Percentiles rank a stretch among this genome's conserved stretches.
phyloP scores from a whole-genome alignment of 2,888 invertebrate species.

The Sericinus montela region DNA sequence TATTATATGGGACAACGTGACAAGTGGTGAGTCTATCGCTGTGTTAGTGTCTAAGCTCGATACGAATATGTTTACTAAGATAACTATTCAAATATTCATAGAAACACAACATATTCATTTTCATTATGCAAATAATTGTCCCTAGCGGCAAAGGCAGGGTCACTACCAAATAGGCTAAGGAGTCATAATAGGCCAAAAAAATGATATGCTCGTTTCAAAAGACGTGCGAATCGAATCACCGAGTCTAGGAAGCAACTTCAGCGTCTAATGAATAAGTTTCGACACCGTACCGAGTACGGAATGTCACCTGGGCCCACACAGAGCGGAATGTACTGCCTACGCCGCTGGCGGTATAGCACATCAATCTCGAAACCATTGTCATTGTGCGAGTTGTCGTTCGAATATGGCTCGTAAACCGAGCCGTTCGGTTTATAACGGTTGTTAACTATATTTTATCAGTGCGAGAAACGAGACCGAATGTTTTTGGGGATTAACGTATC shows the following conservation, averaged over 20 bases:
- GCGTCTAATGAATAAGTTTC: conserved; percentile 36
- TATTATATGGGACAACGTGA: too few species aligned
- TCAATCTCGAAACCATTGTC: conserved; percentile 41
- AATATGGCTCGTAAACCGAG: conserved; percentile 21
- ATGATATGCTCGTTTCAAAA: not conserved
- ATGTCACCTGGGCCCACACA: conserved; percentile 57
- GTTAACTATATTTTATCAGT: conserved; percentile 22
- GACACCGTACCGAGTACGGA: conserved; percentile 31
- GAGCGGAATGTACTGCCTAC: conserved; percentile 60
- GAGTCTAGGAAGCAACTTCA: conserved; percentile 31
- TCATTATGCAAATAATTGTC: too few species aligned
- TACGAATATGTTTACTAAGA: too few species aligned
- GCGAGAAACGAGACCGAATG: conserved; percentile 5
- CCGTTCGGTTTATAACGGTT: conserved; percentile 21
- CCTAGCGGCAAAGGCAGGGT: too few species aligned
- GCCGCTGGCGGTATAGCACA: conserved; percentile 38
- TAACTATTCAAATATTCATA: too few species aligned
- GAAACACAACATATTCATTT: too few species aligned
- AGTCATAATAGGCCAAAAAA: not conserved
- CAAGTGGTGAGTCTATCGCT: too few species aligned
- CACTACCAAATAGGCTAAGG: too few species aligned
- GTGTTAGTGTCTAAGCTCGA: too few species aligned
- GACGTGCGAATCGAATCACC: conserved; percentile 7
- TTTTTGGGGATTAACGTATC: not conserved
- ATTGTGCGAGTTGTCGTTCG: conserved; percentile 23